These are phyloP conservation scores for Celastrina argiolus DNA, from an alignment of 2,888 invertebrate genomes.

Conservation along the genomic window DNA sequence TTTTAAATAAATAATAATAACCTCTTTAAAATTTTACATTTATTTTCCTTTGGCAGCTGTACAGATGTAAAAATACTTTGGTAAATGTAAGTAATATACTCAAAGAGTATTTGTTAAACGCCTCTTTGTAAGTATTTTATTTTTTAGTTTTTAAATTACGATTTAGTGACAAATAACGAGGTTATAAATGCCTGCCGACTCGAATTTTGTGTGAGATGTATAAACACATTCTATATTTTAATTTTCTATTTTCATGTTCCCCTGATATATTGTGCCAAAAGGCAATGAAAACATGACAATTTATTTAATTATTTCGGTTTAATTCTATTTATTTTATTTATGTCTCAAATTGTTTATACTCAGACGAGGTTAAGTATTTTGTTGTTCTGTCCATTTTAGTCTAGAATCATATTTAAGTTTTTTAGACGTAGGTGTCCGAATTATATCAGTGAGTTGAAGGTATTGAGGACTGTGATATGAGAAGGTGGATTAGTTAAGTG, in stretches of 20 bases:
- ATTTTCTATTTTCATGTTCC: conserved; percentile 39
- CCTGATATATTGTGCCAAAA: conserved; percentile 66
- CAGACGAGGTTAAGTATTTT: conserved; percentile 25
- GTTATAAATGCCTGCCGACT: conserved; percentile 27
- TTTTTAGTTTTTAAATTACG: not conserved
- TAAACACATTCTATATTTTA: conserved; percentile 25
- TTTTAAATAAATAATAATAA: not conserved
- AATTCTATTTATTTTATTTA: conserved; percentile 63
- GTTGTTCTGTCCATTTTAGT: conserved; percentile 32
- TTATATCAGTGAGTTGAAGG: conserved; percentile 37
- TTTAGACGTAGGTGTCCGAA: conserved; percentile 28
- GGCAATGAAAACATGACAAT: conserved; percentile 64
- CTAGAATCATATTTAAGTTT: conserved; percentile 28
- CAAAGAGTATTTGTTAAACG: not conserved
- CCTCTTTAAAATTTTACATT: not conserved
- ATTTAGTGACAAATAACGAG: not conserved
- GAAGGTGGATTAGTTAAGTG: not conserved
- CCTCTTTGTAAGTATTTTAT: not conserved
- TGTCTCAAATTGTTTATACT: conserved; percentile 18
- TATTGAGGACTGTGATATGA: conserved; percentile 62
- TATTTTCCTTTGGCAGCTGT: not conserved
- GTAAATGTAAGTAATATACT: not conserved
- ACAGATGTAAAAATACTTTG: conserved; percentile 9
- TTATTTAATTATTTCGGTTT: conserved; percentile 48
- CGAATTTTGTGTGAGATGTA: conserved; percentile 38